These are phyloP conservation scores for Gordius sp. DNA, from an alignment of 2,888 invertebrate genomes.

Conservation along the genomic window DNA sequence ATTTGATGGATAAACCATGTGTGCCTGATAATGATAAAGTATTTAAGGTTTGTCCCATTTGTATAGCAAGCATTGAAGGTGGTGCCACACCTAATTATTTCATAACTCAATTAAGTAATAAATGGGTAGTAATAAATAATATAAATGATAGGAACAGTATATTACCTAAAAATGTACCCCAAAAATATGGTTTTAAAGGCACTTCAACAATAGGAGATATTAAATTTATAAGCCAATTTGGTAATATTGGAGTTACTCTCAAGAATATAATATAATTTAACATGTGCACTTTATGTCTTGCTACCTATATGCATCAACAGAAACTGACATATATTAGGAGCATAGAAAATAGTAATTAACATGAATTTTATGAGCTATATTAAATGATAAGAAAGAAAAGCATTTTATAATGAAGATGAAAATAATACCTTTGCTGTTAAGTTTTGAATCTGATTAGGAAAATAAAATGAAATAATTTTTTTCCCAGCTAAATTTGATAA, in stretches of 20 bases:
- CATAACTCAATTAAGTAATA: too few species aligned
- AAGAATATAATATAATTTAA: conserved; percentile 86
- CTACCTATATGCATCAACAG: conserved; percentile 26
- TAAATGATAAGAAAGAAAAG: conserved; percentile 17
- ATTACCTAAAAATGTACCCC: conserved; percentile 75
- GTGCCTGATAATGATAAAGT: too few species aligned
- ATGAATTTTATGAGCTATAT: too few species aligned
- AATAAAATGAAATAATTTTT: conserved; percentile 52
- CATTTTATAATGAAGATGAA: not conserved
- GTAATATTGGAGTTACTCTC: conserved; percentile 79
- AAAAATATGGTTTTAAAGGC: conserved; percentile 60
- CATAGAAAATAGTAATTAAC: too few species aligned
- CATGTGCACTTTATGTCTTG: conserved; percentile 57
- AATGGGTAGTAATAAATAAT: too few species aligned
- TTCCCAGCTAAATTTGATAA: conserved; percentile 67
- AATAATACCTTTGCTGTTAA: conserved; percentile 53
- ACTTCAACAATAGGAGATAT: conserved; percentile 86
- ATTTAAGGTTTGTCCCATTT: too few species aligned
- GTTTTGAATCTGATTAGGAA: conserved; percentile 53
- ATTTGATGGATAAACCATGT: too few species aligned
- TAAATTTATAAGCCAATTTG: conserved; percentile 96
- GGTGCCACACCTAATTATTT: too few species aligned
- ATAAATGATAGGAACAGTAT: too few species aligned
- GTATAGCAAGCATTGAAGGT: too few species aligned
- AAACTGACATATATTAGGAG: not conserved